These are phyloP conservation scores for Lytechinus pictus DNA, from an alignment of 35 echinoderm and acorn worm species.

Conservation along the genomic window DNA sequence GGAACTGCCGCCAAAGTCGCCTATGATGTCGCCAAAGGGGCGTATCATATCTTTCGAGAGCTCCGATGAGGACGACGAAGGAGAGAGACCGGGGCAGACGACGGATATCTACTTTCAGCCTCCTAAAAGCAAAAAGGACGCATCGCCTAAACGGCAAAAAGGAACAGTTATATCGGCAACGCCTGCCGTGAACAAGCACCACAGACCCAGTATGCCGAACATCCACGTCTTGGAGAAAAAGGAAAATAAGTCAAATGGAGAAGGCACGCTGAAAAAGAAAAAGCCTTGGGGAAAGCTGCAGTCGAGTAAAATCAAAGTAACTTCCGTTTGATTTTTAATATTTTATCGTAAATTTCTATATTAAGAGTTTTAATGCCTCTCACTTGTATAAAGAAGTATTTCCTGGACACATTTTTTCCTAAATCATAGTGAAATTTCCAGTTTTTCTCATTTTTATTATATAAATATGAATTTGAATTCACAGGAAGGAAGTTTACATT, in stretches of 20 bases:
- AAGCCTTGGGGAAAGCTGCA: constrained; percentile 23
- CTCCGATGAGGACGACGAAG: not conserved
- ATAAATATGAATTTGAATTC: not conserved
- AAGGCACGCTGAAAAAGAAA: constrained; percentile 33
- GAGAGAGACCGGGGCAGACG: not conserved
- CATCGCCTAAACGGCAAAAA: not conserved
- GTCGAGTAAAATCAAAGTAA: not conserved
- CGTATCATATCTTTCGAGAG: constrained; percentile 31
- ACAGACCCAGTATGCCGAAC: constrained; percentile 37
- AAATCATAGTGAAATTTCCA: not conserved
- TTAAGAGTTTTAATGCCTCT: not conserved
- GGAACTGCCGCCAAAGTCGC: not conserved
- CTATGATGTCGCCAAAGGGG: not conserved
- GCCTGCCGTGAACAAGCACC: not conserved
- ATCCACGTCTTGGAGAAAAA: not conserved
- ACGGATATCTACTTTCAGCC: constrained; percentile 2
- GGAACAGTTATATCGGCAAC: not conserved
- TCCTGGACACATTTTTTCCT: not conserved
- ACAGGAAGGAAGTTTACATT: not conserved
- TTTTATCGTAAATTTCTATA: not conserved
- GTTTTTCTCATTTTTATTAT: not conserved
- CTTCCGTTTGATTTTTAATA: constrained; percentile 23
- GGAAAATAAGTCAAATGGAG: not conserved
- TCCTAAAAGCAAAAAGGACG: not conserved
- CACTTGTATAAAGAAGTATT: not conserved